phyloP scores from a whole-genome alignment of 2,113 vertebrate genomes.

The Esox niger region DNA sequence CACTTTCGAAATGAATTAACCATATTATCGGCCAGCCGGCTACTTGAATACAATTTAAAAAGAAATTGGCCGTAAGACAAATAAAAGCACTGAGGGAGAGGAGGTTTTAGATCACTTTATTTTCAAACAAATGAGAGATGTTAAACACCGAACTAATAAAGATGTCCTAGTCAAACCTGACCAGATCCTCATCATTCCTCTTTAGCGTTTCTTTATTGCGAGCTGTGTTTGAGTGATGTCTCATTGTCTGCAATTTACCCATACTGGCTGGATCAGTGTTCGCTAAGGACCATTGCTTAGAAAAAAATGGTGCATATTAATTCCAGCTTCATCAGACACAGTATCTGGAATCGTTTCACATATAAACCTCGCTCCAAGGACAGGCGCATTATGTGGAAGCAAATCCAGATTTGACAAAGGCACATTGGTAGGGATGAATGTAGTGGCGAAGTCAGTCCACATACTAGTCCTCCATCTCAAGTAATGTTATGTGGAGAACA shows the following conservation, averaged over 20 bases:
- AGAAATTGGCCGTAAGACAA: slow-evolving; percentile 7
- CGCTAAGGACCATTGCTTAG: slow-evolving; percentile 38
- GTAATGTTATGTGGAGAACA: slow-evolving; percentile 40
- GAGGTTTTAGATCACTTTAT: slow-evolving; percentile 71
- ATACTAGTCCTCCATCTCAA: slow-evolving; percentile 30
- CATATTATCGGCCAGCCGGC: not conserved
- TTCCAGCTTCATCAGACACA: slow-evolving; percentile 52
- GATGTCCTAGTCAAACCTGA: slow-evolving; percentile 64
- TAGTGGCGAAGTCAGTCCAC: slow-evolving; percentile 53
- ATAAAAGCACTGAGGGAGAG: too few relatives aligned
- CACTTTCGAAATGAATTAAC: not conserved
- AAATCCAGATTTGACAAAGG: slow-evolving; percentile 70
- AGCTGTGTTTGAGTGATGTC: slow-evolving; percentile 64
- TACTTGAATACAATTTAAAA: not conserved
- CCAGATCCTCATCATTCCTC: slow-evolving; percentile 59
- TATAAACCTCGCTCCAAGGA: slow-evolving; percentile 32
- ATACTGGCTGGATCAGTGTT: slow-evolving; percentile 44
- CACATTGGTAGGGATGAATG: slow-evolving; percentile 71
- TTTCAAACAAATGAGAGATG: slow-evolving; percentile 76
- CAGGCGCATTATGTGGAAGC: slow-evolving; percentile 51
- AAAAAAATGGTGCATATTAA: slow-evolving; percentile 64
- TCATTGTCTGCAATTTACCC: slow-evolving; percentile 51
- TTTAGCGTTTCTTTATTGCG: slow-evolving; percentile 74
- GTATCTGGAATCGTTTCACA: slow-evolving; percentile 47
- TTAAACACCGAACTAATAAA: slow-evolving; percentile 75